phyloP scores from a whole-genome alignment of 2,888 invertebrate genomes.

The Palloptera scutellata region DNA sequence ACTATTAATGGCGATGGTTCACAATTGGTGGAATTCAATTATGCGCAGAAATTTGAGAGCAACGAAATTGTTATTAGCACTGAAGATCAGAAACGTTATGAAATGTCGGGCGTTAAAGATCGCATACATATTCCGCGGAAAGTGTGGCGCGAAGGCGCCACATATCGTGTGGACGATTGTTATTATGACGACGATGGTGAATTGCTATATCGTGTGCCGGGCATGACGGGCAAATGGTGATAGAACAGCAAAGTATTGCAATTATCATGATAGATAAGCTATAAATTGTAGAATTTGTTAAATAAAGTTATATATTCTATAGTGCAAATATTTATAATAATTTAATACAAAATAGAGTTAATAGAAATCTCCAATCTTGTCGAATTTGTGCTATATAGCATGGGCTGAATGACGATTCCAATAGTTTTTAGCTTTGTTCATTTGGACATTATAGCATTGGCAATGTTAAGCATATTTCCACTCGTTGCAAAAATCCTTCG shows the following conservation, averaged over 20 bases:
- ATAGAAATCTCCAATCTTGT: too few species aligned
- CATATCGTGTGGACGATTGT: slow-evolving; percentile 79
- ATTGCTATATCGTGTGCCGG: slow-evolving; percentile 81
- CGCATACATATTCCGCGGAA: slow-evolving; percentile 76
- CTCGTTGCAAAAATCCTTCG: too few species aligned
- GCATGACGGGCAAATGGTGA: slow-evolving; percentile 65
- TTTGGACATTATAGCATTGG: too few species aligned
- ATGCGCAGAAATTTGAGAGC: slow-evolving; percentile 50
- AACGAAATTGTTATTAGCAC: slow-evolving; percentile 57
- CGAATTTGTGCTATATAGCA: too few species aligned
- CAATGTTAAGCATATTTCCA: too few species aligned
- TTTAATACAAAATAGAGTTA: not conserved
- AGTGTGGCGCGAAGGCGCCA: slow-evolving; percentile 70
- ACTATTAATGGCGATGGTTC: not conserved
- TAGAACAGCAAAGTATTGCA: not conserved
- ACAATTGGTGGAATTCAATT: slow-evolving; percentile 16
- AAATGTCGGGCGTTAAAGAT: slow-evolving; percentile 60
- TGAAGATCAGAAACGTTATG: slow-evolving; percentile 53
- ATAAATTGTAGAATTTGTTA: not conserved
- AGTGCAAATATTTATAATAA: not conserved
- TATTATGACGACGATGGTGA: slow-evolving; percentile 83
- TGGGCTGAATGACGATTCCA: too few species aligned
- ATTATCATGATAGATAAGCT: not conserved
- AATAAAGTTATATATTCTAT: not conserved
- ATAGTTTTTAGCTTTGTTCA: too few species aligned